Conservation (phyloP, 1,140 invertebrate species). For the Trichonephila clavipes region DNA sequence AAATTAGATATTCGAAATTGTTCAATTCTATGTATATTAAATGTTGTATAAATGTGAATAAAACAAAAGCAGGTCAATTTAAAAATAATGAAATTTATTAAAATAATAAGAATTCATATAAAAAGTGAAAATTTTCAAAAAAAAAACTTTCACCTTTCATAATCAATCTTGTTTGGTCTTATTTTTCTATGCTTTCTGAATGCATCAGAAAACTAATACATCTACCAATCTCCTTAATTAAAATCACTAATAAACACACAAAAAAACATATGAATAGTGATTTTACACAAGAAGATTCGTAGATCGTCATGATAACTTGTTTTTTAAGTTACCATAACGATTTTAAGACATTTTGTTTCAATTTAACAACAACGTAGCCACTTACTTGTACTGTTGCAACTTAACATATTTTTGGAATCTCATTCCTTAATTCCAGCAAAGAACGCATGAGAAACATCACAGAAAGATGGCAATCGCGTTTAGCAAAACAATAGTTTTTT, state of each 20-base stretch:
- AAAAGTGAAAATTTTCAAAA: constrained; percentile 8
- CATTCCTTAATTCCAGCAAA: constrained; percentile 64
- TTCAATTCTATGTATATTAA: neutral
- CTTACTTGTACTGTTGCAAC: constrained; percentile 73
- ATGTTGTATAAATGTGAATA: neutral
- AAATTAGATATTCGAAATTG: neutral
- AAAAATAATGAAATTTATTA: neutral
- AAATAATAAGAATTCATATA: neutral
- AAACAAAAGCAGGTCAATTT: neutral
- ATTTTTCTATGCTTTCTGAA: neutral
- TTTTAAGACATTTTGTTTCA: constrained; percentile 12
- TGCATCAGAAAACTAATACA: neutral
- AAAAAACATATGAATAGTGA: constrained; percentile 14
- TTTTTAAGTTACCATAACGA: neutral
- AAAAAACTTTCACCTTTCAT: constrained; percentile 10
- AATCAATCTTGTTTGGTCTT: neutral
- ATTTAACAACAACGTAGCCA: constrained; percentile 71
- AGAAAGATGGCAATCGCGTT: constrained; percentile 35
- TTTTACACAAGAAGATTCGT: constrained; percentile 64
- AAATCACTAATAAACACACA: neutral
- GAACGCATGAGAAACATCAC: constrained; percentile 55
- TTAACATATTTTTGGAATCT: constrained; percentile 76
- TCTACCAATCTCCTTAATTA: constrained; percentile 65
- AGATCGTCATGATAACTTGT: neutral
- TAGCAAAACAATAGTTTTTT: constrained; percentile 16